Percentiles rank a stretch among this genome's conserved stretches.
Evolutionary conservation across 1,140 invertebrate genomes (phyloP).

Genomic region (Trypoxylus dichotomus): DNA sequence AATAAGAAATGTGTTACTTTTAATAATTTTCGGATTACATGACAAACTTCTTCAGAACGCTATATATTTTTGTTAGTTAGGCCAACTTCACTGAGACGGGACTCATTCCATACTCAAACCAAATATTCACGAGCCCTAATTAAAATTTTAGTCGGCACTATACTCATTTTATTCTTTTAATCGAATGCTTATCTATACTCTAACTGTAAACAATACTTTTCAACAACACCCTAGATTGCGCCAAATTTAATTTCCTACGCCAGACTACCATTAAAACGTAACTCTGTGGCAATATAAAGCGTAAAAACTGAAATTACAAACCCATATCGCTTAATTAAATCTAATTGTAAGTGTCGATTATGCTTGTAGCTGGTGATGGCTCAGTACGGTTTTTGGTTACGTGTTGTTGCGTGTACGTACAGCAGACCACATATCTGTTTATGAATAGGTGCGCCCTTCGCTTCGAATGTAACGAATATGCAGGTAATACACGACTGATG

Average conservation of each 20-base stretch:
- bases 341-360: neutral
- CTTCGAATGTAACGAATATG: neutral
- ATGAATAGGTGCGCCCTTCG: neutral
- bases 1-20: too few relatives aligned
- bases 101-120: too few relatives aligned
- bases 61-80: too few relatives aligned
- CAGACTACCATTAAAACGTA: neutral
- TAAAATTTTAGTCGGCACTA: too few relatives aligned
- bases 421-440: neutral
- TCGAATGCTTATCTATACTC: too few relatives aligned
- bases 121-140: too few relatives aligned
- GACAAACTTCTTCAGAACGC: too few relatives aligned
- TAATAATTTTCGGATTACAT: too few relatives aligned
- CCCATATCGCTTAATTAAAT: conserved; percentile 17
- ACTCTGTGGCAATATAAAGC: neutral
- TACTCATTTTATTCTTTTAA: too few relatives aligned
- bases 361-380: neutral
- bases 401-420: neutral
- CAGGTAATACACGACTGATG: neutral
- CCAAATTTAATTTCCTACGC: neutral
- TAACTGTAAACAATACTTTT: neutral
- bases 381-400: neutral
- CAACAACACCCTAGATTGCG: neutral
- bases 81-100: too few relatives aligned
- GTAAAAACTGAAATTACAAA: conserved; percentile 4